Conservation (phyloP, 2,888 invertebrate species). For the Galerucella pusilla region DNA sequence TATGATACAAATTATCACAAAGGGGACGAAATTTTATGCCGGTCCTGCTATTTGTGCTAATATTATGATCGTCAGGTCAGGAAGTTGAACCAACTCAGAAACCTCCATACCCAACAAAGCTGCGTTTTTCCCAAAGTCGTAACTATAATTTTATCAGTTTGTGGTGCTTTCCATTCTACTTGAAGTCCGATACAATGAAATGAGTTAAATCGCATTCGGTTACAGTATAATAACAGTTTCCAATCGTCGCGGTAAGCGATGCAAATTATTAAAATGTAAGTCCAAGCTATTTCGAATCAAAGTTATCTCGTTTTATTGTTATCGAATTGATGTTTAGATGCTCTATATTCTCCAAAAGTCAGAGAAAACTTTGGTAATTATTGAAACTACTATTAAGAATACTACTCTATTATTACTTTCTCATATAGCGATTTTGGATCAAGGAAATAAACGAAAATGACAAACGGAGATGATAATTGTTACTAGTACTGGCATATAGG, state of each 20-base stretch:
- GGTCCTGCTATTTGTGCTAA: neutral
- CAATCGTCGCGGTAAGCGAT: neutral
- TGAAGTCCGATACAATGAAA: neutral
- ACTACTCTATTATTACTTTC: neutral
- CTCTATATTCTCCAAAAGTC: conserved; percentile 9
- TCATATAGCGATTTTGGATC: neutral
- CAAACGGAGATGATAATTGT: neutral
- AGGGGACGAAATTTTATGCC: neutral
- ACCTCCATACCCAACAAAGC: neutral
- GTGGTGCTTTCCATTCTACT: neutral
- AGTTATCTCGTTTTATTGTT: conserved; percentile 15
- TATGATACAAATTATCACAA: too few relatives aligned
- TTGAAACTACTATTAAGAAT: neutral
- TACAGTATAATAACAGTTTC: too few relatives aligned
- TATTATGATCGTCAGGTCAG: neutral
- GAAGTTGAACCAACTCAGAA: neutral
- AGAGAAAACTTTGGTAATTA: conserved; percentile 16
- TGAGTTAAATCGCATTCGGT: neutral
- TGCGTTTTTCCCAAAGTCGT: neutral
- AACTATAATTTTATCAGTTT: neutral
- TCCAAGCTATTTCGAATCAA: conserved; percentile 11
- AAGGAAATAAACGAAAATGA: neutral
- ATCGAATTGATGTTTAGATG: conserved; percentile 4
- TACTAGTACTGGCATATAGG: neutral
- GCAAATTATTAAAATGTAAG: conserved; percentile 21